Percentiles rank a stretch among this genome's conserved stretches.
These are phyloP conservation scores for Trichoplusia ni DNA, from an alignment of 1,140 invertebrate genomes.

Conservation along the genomic window DNA sequence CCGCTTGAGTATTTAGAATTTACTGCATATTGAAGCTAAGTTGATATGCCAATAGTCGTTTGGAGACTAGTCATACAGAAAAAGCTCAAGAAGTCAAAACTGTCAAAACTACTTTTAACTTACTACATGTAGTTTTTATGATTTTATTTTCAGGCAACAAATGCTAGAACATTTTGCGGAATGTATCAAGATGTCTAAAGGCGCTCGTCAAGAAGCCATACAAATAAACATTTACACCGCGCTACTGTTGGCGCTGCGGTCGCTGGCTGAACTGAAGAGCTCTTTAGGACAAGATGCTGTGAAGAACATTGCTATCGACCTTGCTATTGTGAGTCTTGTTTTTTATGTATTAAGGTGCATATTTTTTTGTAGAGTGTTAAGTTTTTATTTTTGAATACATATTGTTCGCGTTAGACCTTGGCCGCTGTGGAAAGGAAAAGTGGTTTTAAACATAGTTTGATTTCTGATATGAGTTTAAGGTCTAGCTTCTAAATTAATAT, in stretches of 20 bases:
- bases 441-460: no score
- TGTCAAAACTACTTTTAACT: background rate
- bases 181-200: slow-evolving; percentile 96
- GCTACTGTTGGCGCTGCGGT: slow-evolving; percentile 93
- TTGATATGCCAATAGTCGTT: no score
- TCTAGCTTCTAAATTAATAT: no score
- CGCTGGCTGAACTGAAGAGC: slow-evolving; percentile 93
- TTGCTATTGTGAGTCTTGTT: slow-evolving; percentile 86
- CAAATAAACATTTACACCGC: slow-evolving; percentile 99
- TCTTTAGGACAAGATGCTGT: slow-evolving; percentile 95
- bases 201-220: slow-evolving; percentile 95
- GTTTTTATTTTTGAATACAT: background rate
- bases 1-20: no score
- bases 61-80: no score
- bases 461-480: no score
- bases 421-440: background rate
- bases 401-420: no score
- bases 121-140: background rate
- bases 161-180: slow-evolving; percentile 98
- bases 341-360: background rate
- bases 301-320: slow-evolving; percentile 90
- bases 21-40: no score
- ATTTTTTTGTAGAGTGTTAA: background rate
- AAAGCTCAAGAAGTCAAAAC: no score
- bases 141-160: slow-evolving; percentile 85